Evolutionary conservation across 2,797 vertebrate genomes (phyloP).

Genomic region (Menidia menidia): DNA sequence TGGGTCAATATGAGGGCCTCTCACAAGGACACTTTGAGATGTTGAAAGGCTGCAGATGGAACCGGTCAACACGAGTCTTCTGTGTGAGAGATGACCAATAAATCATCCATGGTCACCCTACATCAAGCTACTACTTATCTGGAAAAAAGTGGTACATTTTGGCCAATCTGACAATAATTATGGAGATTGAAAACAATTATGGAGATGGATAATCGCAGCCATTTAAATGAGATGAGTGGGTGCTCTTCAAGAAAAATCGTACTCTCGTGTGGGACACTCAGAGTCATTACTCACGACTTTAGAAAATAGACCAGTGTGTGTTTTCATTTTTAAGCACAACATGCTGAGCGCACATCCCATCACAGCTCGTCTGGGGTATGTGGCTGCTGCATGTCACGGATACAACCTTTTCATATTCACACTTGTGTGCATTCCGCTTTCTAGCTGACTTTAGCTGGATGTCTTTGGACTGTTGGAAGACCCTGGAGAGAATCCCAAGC

Average conservation of each 20-base stretch:
- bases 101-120: not conserved
- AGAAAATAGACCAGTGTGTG: not conserved
- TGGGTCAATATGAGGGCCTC: not conserved
- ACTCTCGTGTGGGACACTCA: not conserved
- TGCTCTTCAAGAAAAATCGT: not conserved
- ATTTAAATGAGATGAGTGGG: not conserved
- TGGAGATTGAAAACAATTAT: no score
- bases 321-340: not conserved
- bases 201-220: not conserved
- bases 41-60: not conserved
- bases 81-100: not conserved
- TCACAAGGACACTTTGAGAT: no score
- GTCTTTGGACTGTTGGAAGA: conserved; percentile 10
- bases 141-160: not conserved
- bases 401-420: conserved; percentile 28
- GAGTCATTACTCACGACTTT: not conserved
- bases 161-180: not conserved
- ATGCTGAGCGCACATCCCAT: not conserved
- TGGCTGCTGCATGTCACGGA: conserved; percentile 15
- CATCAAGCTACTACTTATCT: not conserved
- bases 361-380: not conserved
- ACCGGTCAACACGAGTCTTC: not conserved
- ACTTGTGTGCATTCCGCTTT: conserved; percentile 20
- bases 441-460: conserved; percentile 22
- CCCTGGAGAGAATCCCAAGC: not conserved